Conservation (phyloP, 2,888 invertebrate species). For the Platycnemis pennipes region DNA sequence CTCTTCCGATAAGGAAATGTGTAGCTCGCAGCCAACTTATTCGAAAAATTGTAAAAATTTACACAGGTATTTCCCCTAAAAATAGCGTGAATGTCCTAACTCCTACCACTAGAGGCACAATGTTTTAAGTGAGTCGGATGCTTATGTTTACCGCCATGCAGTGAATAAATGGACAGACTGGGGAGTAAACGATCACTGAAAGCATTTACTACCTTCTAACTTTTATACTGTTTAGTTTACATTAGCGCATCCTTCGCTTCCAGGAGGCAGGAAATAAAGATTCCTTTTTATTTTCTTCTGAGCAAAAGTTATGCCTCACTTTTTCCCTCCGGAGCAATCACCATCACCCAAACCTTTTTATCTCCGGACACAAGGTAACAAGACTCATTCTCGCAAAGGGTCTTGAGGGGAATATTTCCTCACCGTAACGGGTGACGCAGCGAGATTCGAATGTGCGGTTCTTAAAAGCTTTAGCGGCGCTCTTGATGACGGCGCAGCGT, state of each 20-base stretch:
- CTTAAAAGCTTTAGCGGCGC: not conserved
- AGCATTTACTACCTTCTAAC: too few species aligned
- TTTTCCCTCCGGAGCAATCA: not conserved
- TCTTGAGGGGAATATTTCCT: not conserved
- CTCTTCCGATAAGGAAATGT: too few species aligned
- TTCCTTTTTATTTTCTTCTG: not conserved
- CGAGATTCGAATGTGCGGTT: not conserved
- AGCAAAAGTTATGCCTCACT: not conserved
- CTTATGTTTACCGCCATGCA: too few species aligned
- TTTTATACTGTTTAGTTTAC: not conserved
- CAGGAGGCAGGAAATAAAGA: not conserved
- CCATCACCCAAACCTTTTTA: not conserved
- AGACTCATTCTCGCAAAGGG: not conserved
- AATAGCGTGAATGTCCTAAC: too few species aligned
- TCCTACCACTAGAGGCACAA: too few species aligned
- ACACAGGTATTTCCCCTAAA: too few species aligned
- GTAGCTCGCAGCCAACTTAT: too few species aligned
- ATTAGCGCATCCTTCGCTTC: not conserved
- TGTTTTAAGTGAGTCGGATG: too few species aligned
- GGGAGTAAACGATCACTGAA: too few species aligned
- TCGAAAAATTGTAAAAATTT: too few species aligned
- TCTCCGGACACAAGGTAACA: not conserved
- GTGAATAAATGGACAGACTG: too few species aligned
- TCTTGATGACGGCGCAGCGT: not conserved
- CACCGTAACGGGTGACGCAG: not conserved